Base-by-base conservation (phyloP, 1,140 invertebrate species). In the Notospermus geniculatus region DNA sequence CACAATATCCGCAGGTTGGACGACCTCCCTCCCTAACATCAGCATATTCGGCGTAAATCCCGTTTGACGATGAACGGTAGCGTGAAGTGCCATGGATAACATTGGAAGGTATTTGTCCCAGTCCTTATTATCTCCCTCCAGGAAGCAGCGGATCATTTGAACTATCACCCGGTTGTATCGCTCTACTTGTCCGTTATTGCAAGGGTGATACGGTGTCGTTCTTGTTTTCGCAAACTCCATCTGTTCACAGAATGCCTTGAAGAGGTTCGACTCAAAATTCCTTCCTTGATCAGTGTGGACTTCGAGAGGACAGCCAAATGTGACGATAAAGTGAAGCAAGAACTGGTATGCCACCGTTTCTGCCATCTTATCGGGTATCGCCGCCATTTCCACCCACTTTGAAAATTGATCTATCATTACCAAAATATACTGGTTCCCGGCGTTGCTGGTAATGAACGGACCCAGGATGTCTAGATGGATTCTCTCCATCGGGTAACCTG, bases 381-480 rank as follows among this genome's bases (percentile, higher is more conserved):
- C 57, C n/a, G 60, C 25, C 19, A 52, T 57, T 22, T 66, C 57
- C 2, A 63, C 61, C 65, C 65, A 59, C 30, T 66, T 66, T 0
- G 61, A 53, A 45, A 66, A 63, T 30, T 66, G 61, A 54, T 66
- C 62, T 1, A 66, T 61, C 43, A 62, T 62, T 22, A 61, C 45
- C 19, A 65, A 28, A n/a, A 57, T 54, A 29, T 57, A 61, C 13
- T 45, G 17, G 30, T 65, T 65, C 32, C 52, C 50, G 11, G 45
- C n/a, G 15, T 43, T 7, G 19, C 41, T 59, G 9, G 17, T 25
- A 9, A 58, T 52, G 2, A 60, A 41, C 36, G 62, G 57, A 2
- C 57, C 62, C 19, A 64, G 0, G 22, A 66, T 59, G 56, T 66
- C 60, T 1, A 65, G 22, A 55, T 61, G 63, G 11, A 65, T 56